phyloP scores from a whole-genome alignment of 2,797 vertebrate genomes.

The Apogon talboti region DNA sequence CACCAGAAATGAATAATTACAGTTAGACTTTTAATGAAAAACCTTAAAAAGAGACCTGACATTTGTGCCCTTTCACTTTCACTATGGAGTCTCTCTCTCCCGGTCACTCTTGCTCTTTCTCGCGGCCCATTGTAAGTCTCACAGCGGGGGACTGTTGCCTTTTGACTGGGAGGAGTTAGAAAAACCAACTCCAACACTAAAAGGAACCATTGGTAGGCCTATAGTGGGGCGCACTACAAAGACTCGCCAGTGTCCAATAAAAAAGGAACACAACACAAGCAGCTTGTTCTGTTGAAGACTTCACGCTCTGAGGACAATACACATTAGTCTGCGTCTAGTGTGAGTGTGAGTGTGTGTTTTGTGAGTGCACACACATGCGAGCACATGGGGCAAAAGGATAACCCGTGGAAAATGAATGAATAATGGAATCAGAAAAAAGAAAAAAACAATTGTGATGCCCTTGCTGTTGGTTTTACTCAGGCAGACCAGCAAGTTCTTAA shows the following conservation, averaged over 20 bases:
- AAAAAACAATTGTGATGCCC: no score
- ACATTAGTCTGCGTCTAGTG: conserved; percentile 57
- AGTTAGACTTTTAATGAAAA: no score
- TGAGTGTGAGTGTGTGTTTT: conserved; percentile 17
- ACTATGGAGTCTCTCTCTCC: conserved; percentile 18
- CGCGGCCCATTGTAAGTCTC: conserved; percentile 61
- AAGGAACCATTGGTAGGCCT: conserved; percentile 65
- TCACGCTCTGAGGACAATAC: conserved; percentile 62
- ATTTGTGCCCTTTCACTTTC: conserved; percentile 13
- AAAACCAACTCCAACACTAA: conserved; percentile 76
- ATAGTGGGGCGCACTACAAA: conserved; percentile 59
- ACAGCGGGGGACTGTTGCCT: conserved; percentile 70
- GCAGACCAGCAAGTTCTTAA: background rate
- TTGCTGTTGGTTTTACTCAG: conserved; percentile 1
- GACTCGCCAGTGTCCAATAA: conserved; percentile 57
- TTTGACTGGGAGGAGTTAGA: conserved; percentile 82
- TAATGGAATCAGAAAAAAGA: background rate
- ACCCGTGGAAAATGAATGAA: conserved; percentile 12
- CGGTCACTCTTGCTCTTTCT: conserved; percentile 21
- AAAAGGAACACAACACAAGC: conserved; percentile 66
- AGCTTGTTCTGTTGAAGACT: conserved; percentile 71
- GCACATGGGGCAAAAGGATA: conserved; percentile 10
- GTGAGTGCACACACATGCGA: no score
- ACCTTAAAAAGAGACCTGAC: no score
- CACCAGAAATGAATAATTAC: no score